Conservation (phyloP, 2,888 invertebrate genomes). For the Galerucella calmariensis region DNA sequence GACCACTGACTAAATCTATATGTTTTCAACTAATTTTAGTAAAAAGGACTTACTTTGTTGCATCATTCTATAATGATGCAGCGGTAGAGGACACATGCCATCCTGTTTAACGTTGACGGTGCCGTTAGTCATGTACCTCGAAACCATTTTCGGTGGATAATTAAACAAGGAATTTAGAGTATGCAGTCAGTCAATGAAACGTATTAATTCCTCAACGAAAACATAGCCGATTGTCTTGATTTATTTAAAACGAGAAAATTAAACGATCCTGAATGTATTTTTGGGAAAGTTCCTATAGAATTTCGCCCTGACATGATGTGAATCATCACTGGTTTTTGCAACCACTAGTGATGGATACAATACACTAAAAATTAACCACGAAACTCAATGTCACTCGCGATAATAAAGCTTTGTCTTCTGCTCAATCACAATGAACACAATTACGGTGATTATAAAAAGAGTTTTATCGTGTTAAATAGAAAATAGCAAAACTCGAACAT, state of each 20-base stretch:
- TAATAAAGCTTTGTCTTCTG: conserved; percentile 36
- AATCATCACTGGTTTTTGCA: conserved; percentile 48
- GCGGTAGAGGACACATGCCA: conserved; percentile 58
- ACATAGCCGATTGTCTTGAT: conserved; percentile 20
- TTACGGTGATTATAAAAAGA: conserved; percentile 45
- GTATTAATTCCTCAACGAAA: conserved; percentile 33
- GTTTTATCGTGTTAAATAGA: conserved; percentile 33
- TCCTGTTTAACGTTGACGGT: conserved; percentile 64
- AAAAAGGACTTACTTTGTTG: conserved; percentile 54
- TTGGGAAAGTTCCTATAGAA: conserved; percentile 30
- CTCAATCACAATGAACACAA: conserved; percentile 49
- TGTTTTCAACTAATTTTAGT: conserved; percentile 20
- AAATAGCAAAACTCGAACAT: conserved; percentile 50
- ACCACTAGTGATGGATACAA: conserved; percentile 41
- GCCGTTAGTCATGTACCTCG: conserved; percentile 62
- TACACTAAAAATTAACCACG: conserved; percentile 40
- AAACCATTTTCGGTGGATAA: conserved; percentile 57
- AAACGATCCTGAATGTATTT: conserved; percentile 20
- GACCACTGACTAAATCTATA: conserved; percentile 11
- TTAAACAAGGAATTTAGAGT: conserved; percentile 21
- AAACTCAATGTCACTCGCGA: conserved; percentile 53
- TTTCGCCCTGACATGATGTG: conserved; percentile 44
- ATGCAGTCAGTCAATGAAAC: conserved; percentile 25
- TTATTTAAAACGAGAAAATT: conserved; percentile 18
- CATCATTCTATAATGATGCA: conserved; percentile 62